phyloP scores from a whole-genome alignment of 2,888 invertebrate species.

The Dorcus parallelipipedus region DNA sequence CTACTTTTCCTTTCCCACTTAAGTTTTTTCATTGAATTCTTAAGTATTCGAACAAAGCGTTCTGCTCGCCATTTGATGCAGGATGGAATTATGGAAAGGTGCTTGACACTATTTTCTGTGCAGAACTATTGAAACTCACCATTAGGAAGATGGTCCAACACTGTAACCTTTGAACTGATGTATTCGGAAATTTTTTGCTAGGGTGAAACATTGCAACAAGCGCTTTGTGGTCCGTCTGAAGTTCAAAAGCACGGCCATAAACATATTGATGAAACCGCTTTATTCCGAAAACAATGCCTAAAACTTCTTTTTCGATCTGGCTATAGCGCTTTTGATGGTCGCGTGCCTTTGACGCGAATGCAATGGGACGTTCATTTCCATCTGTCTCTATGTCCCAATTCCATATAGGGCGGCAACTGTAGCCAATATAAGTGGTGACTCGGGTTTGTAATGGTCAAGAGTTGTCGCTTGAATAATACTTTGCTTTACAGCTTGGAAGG shows the following conservation, averaged over 20 bases:
- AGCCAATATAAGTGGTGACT: conserved; percentile 5
- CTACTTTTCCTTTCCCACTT: no score
- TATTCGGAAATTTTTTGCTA: not conserved
- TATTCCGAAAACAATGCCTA: not conserved
- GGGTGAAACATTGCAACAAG: not conserved
- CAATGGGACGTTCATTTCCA: not conserved
- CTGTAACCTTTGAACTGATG: not conserved
- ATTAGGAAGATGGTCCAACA: not conserved
- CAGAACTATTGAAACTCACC: not conserved
- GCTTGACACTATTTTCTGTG: no score
- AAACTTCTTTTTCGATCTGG: conserved; percentile 4
- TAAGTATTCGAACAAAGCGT: no score
- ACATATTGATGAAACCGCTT: conserved; percentile 1
- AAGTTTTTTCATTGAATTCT: no score
- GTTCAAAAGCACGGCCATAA: conserved; percentile 2
- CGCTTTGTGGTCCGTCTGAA: not conserved
- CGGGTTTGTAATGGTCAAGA: not conserved
- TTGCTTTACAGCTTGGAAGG: not conserved
- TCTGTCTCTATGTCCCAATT: not conserved
- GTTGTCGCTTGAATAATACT: not conserved
- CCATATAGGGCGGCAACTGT: conserved; percentile 2
- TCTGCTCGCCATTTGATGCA: no score
- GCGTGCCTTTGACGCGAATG: conserved; percentile 3
- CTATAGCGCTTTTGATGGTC: conserved; percentile 1
- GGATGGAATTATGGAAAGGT: no score